A percentile compares a stretch with the other conserved stretches of the same genome.
Conservation (phyloP, 2,888 invertebrate species). For the Carcina quercana region DNA sequence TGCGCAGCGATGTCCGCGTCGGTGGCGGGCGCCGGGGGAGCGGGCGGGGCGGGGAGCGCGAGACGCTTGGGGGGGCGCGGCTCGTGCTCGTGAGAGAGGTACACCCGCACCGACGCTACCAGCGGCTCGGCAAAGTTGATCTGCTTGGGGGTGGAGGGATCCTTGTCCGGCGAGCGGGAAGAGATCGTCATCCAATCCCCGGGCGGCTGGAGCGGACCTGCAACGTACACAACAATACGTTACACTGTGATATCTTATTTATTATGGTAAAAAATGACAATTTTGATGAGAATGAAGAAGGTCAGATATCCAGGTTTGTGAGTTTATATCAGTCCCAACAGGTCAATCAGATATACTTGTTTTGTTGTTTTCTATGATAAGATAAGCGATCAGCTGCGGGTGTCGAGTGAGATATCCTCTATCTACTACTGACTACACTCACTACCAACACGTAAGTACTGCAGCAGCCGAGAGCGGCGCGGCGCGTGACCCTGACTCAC, state of each 20-base stretch:
- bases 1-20: conserved; percentile 60
- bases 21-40: conserved; percentile 21
- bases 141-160: conserved; percentile 55
- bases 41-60: conserved; percentile 31
- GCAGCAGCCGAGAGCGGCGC: too few species aligned
- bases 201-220: conserved; percentile 62
- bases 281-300: too few species aligned
- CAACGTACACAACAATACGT: conserved; percentile 34
- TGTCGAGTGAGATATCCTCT: too few species aligned
- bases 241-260: too few species aligned
- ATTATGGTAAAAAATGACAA: too few species aligned
- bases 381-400: too few species aligned
- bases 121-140: conserved; percentile 62
- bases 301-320: too few species aligned
- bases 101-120: conserved; percentile 63
- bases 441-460: too few species aligned
- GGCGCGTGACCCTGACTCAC: not conserved
- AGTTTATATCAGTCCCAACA: too few species aligned
- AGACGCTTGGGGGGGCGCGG: conserved; percentile 44
- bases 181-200: conserved; percentile 74
- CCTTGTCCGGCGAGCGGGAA: conserved; percentile 54
- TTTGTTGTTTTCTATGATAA: too few species aligned
- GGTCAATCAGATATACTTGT: too few species aligned
- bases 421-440: too few species aligned
- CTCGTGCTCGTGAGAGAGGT: conserved; percentile 59